These are phyloP conservation scores for Halichondria panicea DNA, from an alignment of 37 sponge, comb jelly and placozoan genomes.

Conservation along the genomic window DNA sequence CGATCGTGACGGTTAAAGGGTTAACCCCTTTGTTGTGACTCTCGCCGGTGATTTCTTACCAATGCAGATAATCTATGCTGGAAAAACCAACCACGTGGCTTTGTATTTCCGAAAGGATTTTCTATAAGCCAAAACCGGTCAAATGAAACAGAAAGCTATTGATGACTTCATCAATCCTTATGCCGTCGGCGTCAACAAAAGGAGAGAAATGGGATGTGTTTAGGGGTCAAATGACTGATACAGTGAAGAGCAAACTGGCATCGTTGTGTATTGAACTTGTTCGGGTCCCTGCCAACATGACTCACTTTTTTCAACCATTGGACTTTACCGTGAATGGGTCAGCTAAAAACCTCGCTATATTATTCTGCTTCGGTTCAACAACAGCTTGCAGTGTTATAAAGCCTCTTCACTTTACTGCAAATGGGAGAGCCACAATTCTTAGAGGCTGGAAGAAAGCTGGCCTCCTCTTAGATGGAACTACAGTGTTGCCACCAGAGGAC, in stretches of 20 bases:
- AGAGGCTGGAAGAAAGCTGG: conserved; percentile 38
- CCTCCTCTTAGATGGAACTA: too few species aligned
- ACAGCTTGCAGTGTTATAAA: conserved; percentile 29
- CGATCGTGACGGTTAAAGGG: too few species aligned
- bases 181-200: neutral
- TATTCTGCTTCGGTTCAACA: conserved; percentile 28
- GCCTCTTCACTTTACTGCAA: conserved; percentile 35
- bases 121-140: conserved; percentile 21
- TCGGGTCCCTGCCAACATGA: conserved; percentile 62
- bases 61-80: conserved; percentile 51
- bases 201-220: conserved; percentile 66
- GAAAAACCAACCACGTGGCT: conserved; percentile 20
- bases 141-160: conserved; percentile 29
- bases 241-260: conserved; percentile 24
- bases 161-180: conserved; percentile 47
- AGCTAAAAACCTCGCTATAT: conserved; percentile 35
- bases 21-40: conserved; percentile 40
- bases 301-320: conserved; percentile 56
- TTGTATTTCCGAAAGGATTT: conserved; percentile 19
- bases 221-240: conserved; percentile 52
- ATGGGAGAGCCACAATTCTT: conserved; percentile 10
- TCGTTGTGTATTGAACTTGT: conserved; percentile 42
- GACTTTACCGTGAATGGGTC: conserved; percentile 52
- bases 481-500: too few species aligned
- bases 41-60: conserved; percentile 45